Conservation (phyloP, 2,888 invertebrate species). For the Carpatolechia fugitivella region DNA sequence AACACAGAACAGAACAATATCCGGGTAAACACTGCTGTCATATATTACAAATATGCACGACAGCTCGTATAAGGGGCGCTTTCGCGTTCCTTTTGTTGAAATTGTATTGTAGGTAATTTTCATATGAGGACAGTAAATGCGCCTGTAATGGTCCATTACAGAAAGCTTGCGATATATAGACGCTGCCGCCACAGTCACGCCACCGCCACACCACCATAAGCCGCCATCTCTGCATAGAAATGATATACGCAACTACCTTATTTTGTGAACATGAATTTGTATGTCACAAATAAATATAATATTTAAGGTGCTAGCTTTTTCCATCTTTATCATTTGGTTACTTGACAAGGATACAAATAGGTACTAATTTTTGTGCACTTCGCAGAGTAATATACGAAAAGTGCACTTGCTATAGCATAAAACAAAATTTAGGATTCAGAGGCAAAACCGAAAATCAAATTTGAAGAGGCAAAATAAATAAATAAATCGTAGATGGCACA, state of each 20-base stretch:
- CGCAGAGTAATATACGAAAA: too few relatives aligned
- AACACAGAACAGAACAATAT: background rate
- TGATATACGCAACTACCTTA: conserved; percentile 48
- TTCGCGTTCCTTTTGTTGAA: conserved; percentile 44
- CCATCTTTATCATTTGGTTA: too few relatives aligned
- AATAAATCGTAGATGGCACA: background rate
- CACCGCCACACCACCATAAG: conserved; percentile 28
- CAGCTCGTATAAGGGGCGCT: conserved; percentile 32
- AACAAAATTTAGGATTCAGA: too few relatives aligned
- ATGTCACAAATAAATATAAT: too few relatives aligned
- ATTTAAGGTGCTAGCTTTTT: too few relatives aligned
- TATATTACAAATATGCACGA: conserved; percentile 27
- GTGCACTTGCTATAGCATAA: too few relatives aligned
- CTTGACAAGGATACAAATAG: too few relatives aligned
- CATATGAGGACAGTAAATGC: conserved; percentile 59
- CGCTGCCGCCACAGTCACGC: conserved; percentile 20
- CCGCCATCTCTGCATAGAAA: conserved; percentile 48
- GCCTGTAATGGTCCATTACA: conserved; percentile 63
- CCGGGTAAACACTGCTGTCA: conserved; percentile 7
- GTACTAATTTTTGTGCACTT: too few relatives aligned
- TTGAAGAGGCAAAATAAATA: background rate
- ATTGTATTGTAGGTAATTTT: conserved; percentile 57
- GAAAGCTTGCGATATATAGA: conserved; percentile 58
- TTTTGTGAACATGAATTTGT: conserved; percentile 50
- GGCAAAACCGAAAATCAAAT: conserved; percentile 33